Evolutionary conservation across 2,797 vertebrate species (phyloP).

Genomic region (Argyrosomus regius): DNA sequence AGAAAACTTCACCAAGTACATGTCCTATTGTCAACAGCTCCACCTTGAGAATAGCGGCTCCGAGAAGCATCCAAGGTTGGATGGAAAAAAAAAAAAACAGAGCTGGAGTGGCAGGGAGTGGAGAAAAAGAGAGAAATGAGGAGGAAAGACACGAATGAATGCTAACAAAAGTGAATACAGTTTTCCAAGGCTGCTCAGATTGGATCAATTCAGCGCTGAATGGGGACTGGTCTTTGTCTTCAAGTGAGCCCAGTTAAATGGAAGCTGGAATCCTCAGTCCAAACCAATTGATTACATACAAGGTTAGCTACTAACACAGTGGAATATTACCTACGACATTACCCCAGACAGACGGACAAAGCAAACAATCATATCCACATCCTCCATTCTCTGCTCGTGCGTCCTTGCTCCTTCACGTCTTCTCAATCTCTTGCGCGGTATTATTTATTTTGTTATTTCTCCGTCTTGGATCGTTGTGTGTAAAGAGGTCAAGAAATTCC

Average conservation of each 20-base stretch:
- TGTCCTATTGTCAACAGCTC: slow-evolving; percentile 44
- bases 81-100: slow-evolving; percentile 14
- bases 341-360: not conserved
- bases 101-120: slow-evolving; percentile 40
- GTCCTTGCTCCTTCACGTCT: slow-evolving; percentile 17
- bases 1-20: slow-evolving; percentile 63
- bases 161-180: slow-evolving; percentile 61
- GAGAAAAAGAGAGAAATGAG: slow-evolving; percentile 34
- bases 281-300: slow-evolving; percentile 45
- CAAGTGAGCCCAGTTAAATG: slow-evolving; percentile 47
- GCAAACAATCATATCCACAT: slow-evolving; percentile 43
- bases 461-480: not conserved
- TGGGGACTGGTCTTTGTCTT: slow-evolving; percentile 59
- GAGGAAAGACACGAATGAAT: slow-evolving; percentile 57
- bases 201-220: slow-evolving; percentile 65
- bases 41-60: slow-evolving; percentile 49
- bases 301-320: slow-evolving; percentile 33
- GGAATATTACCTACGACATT: slow-evolving; percentile 11
- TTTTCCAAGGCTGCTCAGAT: slow-evolving; percentile 74
- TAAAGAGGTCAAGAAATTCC: slow-evolving; percentile 6
- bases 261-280: slow-evolving; percentile 42
- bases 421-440: not conserved
- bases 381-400: not conserved
- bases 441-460: slow-evolving; percentile 4
- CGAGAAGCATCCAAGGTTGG: slow-evolving; percentile 63